Evolutionary conservation across 2,113 vertebrate genomes (phyloP).

Genomic region (Elanus axillaris): DNA sequence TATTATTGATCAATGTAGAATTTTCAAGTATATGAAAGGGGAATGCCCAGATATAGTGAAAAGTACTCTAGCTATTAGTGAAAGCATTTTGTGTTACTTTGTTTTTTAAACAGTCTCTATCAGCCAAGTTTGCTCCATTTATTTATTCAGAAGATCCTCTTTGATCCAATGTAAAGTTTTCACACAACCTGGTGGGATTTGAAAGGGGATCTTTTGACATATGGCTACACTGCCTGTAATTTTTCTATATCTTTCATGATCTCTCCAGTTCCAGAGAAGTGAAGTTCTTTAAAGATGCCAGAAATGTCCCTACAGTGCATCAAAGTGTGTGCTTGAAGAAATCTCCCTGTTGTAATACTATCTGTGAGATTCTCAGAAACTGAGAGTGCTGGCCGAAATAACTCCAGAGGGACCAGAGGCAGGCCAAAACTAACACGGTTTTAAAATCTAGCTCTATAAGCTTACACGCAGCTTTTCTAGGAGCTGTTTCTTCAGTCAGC

Average conservation of each 20-base stretch:
- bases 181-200: background rate
- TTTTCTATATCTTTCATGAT: background rate
- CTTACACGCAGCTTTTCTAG: background rate
- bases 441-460: background rate
- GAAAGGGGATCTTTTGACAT: background rate
- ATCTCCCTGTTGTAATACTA: background rate
- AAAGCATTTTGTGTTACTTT: background rate
- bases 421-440: background rate
- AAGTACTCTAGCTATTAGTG: background rate
- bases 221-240: background rate
- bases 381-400: background rate
- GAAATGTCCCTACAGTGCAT: background rate
- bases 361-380: constrained; percentile 33
- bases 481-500: background rate
- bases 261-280: background rate
- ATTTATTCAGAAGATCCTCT: background rate
- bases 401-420: background rate
- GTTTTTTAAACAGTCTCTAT: background rate
- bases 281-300: background rate
- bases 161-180: background rate
- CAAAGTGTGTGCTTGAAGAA: constrained; percentile 13
- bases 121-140: background rate
- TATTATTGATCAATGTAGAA: background rate
- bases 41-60: background rate
- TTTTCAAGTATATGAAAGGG: background rate